phyloP scores from a whole-genome alignment of 2,888 invertebrate genomes.

The Andrena fulva region DNA sequence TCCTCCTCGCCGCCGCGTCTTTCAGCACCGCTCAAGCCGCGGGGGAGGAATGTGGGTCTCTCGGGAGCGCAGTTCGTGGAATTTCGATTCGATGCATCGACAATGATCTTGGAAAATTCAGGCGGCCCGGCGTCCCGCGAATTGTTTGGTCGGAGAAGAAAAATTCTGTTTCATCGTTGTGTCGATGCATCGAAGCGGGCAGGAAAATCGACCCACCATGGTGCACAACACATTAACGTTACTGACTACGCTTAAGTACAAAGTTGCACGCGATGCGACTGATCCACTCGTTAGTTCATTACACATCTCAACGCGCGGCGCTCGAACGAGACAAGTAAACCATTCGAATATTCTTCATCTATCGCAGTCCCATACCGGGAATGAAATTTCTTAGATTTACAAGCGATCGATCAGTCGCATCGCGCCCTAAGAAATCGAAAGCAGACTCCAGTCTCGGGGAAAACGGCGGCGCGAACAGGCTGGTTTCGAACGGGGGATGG shows the following conservation, averaged over 20 bases:
- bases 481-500: slow-evolving; percentile 4
- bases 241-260: too few species aligned
- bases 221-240: too few species aligned
- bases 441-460: slow-evolving; percentile 9
- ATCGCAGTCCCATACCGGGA: too few species aligned
- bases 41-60: not conserved
- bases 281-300: too few species aligned
- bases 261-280: too few species aligned
- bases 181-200: not conserved
- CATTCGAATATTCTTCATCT: too few species aligned
- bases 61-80: slow-evolving; percentile 2
- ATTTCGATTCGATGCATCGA: slow-evolving; percentile 2
- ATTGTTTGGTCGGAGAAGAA: not conserved
- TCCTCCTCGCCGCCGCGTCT: not conserved
- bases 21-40: not conserved
- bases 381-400: not conserved
- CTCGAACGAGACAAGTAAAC: too few species aligned
- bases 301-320: too few species aligned
- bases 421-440: slow-evolving; percentile 23
- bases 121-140: not conserved
- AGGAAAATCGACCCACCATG: not conserved
- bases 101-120: not conserved
- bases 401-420: not conserved
- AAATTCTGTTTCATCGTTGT: not conserved
- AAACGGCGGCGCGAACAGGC: slow-evolving; percentile 23